A percentile compares a stretch with the other conserved stretches of the same genome.
Evolutionary conservation across 2,888 invertebrate genomes (phyloP).

Genomic region (Harpalus rubripes): DNA sequence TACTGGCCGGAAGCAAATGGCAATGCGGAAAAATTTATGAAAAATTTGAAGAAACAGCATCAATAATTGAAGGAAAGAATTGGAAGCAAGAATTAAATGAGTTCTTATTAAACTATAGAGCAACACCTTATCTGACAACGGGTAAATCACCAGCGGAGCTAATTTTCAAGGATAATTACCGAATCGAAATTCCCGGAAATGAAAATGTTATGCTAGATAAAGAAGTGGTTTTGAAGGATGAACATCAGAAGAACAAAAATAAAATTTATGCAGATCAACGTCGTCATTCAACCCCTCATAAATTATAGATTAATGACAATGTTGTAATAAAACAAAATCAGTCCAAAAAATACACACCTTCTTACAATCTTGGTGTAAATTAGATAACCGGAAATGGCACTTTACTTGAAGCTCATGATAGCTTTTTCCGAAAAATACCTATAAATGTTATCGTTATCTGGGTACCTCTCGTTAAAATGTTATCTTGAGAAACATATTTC

Average conservation of each 20-base stretch:
- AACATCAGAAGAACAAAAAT: no score
- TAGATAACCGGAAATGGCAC: no score
- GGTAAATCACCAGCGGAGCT: neutral
- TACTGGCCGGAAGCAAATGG: slow-evolving; percentile 62
- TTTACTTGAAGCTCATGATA: no score
- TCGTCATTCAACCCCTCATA: no score
- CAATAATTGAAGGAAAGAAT: neutral
- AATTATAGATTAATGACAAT: no score
- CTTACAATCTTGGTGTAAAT: no score
- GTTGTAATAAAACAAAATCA: no score
- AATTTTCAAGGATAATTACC: neutral
- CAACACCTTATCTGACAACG: neutral
- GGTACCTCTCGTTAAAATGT: neutral
- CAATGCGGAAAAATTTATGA: slow-evolving; percentile 23
- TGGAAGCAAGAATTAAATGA: slow-evolving; percentile 4
- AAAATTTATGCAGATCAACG: no score
- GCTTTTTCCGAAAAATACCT: no score
- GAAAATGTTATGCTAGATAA: no score
- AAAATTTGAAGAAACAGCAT: neutral
- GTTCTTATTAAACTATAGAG: neutral
- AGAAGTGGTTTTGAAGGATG: no score
- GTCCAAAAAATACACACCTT: no score
- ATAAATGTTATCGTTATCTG: neutral
- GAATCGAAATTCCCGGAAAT: neutral
- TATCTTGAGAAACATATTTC: neutral